Conservation (phyloP, 2,113 vertebrate genomes). For the Erpornis zantholeuca region DNA sequence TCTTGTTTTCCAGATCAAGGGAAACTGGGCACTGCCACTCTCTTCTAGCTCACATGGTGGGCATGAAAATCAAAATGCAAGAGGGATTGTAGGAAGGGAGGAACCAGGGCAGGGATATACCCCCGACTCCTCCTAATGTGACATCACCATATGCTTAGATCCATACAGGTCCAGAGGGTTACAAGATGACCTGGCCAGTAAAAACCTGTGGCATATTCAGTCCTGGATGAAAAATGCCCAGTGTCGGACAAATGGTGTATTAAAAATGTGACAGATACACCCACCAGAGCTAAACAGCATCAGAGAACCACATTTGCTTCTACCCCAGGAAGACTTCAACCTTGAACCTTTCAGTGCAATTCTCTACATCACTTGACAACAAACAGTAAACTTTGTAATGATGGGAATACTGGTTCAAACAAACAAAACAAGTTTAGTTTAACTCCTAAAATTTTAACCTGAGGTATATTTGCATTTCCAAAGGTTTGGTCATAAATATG, state of each 20-base stretch:
- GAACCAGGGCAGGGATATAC: neutral
- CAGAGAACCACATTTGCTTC: neutral
- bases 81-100: neutral
- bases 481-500: neutral
- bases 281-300: neutral
- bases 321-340: neutral
- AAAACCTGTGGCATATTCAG: neutral
- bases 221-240: neutral
- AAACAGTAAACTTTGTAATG: neutral
- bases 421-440: constrained; percentile 1
- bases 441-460: constrained; percentile 13
- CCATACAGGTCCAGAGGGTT: neutral
- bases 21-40: neutral
- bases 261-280: neutral
- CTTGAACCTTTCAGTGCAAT: neutral
- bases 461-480: neutral
- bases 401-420: neutral
- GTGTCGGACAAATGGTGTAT: neutral
- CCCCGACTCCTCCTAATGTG: neutral
- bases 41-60: neutral
- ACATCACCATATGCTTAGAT: neutral
- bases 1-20: neutral
- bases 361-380: neutral
- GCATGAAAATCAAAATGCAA: neutral
- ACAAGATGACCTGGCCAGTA: neutral